phyloP scores from a whole-genome alignment of 2,888 invertebrate species.

The Drosophila peninsularis region DNA sequence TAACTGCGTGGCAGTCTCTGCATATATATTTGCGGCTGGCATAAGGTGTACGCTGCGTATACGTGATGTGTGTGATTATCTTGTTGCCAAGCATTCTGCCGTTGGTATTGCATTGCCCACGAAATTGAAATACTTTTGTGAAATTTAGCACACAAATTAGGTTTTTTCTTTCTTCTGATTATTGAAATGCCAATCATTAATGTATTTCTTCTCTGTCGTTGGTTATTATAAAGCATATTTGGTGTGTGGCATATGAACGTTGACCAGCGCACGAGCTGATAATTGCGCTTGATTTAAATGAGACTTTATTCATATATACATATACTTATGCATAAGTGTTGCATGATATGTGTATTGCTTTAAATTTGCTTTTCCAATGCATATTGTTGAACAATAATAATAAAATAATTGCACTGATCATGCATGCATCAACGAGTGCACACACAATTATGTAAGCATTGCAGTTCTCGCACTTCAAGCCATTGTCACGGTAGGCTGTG shows the following conservation, averaged over 20 bases:
- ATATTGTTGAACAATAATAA: neutral
- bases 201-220: neutral
- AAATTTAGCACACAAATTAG: slow-evolving; percentile 59
- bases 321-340: neutral
- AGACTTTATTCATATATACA: neutral
- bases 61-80: slow-evolving; percentile 75
- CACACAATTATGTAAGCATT: neutral
- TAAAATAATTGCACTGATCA: neutral
- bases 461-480: neutral
- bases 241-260: neutral
- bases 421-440: neutral
- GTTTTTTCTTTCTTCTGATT: slow-evolving; percentile 18
- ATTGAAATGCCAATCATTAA: slow-evolving; percentile 40
- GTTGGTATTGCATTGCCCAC: slow-evolving; percentile 25
- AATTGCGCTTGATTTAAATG: slow-evolving; percentile 28
- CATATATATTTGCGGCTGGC: slow-evolving; percentile 31
- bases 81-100: slow-evolving; percentile 38
- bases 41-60: slow-evolving; percentile 54
- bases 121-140: slow-evolving; percentile 63
- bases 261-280: neutral
- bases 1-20: slow-evolving; percentile 10
- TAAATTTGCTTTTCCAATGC: neutral
- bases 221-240: neutral
- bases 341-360: neutral
- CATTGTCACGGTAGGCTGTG: neutral